Evolutionary conservation across 2,797 vertebrate species (phyloP), one percentile per base, ranked within the genome.

Genomic region (Esox lucius): DNA sequence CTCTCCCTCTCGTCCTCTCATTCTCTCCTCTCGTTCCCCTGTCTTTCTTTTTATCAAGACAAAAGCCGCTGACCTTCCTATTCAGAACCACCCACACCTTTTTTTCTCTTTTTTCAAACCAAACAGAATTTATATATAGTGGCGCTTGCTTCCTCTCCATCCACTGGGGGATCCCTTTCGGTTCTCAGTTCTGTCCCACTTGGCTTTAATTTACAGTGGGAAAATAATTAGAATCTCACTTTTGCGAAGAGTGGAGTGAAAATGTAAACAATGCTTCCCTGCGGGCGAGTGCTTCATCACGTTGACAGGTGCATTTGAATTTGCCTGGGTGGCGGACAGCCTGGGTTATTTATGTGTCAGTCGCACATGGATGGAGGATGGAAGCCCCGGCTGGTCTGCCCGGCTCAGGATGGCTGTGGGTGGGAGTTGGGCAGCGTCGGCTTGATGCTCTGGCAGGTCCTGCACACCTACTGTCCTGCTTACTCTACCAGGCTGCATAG

Each of bases 261-360:
- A 98, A 98, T 98, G 97, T 99, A 99, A 99, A 98, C 97, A 99
- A 98, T 97, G 96, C 95, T 96, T 96, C 95, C 97, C 96, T 97
- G 94, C 96, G 96, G 97, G 97, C 96, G 94, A 96, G 96, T 98
- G 95, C 96, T 99, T 98, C 94, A 98, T 98, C 97, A 99, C 96
- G 91, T 95, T 98, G 97, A 98, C 97, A 98, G 97, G 96, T 97
- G 95, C 96, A 97, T 98, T 98, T 98, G 97, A 99, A 98, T 98
- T 98, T 97, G 95, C 95, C 95, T 96, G 96, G 95, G 97, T 96
- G 96, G 96, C 94, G 95, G 96, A 96, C 95, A 96, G 95, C 94
- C 95, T 96, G 95, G 95, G 96, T 98, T 98, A 98, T 97, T 98
- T 97, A 97, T 95, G 95, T 97, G 95, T 97, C 96, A 97, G 96